Conservation (phyloP, 2,888 invertebrate genomes). For the Cecidostiba fungosa region DNA sequence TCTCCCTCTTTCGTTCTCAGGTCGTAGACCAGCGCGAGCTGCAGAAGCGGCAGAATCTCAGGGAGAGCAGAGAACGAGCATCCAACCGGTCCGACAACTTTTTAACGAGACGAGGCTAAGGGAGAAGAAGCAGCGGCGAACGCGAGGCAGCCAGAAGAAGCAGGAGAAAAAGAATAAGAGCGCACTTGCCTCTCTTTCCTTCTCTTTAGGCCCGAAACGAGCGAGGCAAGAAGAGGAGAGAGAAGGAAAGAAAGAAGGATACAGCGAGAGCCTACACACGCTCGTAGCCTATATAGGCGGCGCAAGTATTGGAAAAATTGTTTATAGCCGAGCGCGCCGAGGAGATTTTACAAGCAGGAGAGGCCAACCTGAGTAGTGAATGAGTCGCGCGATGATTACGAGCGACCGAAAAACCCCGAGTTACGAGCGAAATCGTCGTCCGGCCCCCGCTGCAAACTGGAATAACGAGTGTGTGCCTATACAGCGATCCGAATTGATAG, state of each 20-base stretch:
- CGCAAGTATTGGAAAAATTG: slow-evolving; percentile 46
- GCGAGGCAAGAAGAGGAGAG: neutral
- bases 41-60: slow-evolving; percentile 58
- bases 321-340: neutral
- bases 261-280: neutral
- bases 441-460: slow-evolving; percentile 26
- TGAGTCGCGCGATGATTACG: slow-evolving; percentile 39
- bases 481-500: slow-evolving; percentile 49
- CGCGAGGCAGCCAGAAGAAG: slow-evolving; percentile 56
- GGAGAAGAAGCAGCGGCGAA: slow-evolving; percentile 63
- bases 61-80: slow-evolving; percentile 68
- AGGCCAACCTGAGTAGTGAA: slow-evolving; percentile 20
- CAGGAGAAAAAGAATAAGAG: slow-evolving; percentile 38
- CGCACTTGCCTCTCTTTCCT: slow-evolving; percentile 61
- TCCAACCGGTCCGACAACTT: slow-evolving; percentile 80
- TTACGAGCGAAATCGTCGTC: slow-evolving; percentile 36
- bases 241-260: neutral
- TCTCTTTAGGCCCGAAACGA: slow-evolving; percentile 61
- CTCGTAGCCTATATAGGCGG: neutral
- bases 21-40: slow-evolving; percentile 77
- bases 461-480: slow-evolving; percentile 41
- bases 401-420: slow-evolving; percentile 47
- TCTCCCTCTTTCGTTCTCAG: slow-evolving; percentile 67
- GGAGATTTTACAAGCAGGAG: slow-evolving; percentile 37
- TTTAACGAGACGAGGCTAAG: slow-evolving; percentile 78